phyloP scores from a whole-genome alignment of 2,888 invertebrate species.

The Antitype chi region DNA sequence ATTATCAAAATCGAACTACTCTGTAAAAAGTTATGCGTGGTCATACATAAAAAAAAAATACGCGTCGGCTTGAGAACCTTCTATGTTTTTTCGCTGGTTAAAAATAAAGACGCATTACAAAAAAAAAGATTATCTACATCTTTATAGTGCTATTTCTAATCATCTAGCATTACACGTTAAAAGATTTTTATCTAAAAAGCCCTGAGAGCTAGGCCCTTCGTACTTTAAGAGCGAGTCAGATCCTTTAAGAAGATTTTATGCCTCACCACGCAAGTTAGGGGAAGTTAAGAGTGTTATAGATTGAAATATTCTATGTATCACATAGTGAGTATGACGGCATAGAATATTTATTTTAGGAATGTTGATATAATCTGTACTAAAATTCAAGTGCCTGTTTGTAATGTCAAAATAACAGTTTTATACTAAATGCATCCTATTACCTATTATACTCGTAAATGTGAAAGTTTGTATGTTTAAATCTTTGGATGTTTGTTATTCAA shows the following conservation, averaged over 20 bases:
- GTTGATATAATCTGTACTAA: not conserved
- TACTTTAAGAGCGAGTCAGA: constrained; percentile 59
- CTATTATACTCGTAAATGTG: too few species aligned
- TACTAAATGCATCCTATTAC: too few species aligned
- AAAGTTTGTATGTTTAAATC: too few species aligned
- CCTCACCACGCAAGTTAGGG: constrained; percentile 54
- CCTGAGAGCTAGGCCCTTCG: constrained; percentile 24
- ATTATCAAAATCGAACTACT: too few species aligned
- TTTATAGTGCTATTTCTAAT: constrained; percentile 48
- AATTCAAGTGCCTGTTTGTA: too few species aligned
- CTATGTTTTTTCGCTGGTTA: too few species aligned
- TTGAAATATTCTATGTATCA: constrained; percentile 44
- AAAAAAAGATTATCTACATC: constrained; percentile 20
- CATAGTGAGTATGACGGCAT: constrained; percentile 3
- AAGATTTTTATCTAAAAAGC: constrained; percentile 58
- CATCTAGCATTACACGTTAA: constrained; percentile 52
- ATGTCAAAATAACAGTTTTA: too few species aligned
- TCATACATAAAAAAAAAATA: too few species aligned
- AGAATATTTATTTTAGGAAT: not conserved
- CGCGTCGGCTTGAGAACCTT: too few species aligned
- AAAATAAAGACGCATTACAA: too few species aligned
- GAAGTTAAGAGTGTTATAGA: constrained; percentile 50
- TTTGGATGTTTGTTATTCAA: too few species aligned
- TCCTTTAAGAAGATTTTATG: constrained; percentile 68
- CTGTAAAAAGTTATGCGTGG: too few species aligned